Percentiles rank a stretch among this genome's conserved stretches.
phyloP scores from a whole-genome alignment of 2,113 vertebrate species.

The rat (Rattus norvegicus) region DNA sequence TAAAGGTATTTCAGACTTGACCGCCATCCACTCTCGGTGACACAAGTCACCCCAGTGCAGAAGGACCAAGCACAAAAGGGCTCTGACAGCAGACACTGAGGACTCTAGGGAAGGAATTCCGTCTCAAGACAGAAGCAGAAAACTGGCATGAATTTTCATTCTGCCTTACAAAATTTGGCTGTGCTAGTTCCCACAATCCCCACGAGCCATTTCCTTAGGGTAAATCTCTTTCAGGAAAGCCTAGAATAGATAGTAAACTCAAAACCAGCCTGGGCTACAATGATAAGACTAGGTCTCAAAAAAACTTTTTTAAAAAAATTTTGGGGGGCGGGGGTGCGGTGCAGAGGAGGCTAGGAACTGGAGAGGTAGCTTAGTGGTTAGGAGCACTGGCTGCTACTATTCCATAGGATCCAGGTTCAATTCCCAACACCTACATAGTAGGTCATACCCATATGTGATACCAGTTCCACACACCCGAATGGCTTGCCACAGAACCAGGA shows the following conservation, averaged over 20 bases:
- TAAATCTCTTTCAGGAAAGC: background rate
- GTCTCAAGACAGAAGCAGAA: background rate
- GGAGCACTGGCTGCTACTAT: background rate
- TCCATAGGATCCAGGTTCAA: background rate
- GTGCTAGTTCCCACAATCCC: background rate
- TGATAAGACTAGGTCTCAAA: background rate
- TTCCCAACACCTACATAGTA: background rate
- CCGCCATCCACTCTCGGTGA: background rate
- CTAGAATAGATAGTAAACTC: background rate
- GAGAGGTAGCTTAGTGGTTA: background rate
- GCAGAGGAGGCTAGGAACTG: background rate
- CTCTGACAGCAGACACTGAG: background rate
- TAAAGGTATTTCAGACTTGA: background rate
- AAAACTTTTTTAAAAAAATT: background rate
- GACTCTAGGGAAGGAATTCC: background rate
- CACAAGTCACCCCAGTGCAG: background rate
- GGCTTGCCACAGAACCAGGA: background rate
- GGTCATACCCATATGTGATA: background rate
- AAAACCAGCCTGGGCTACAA: background rate
- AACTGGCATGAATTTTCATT: background rate
- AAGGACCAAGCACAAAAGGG: background rate
- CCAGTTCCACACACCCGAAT: background rate
- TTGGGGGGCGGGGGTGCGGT: background rate
- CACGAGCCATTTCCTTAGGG: background rate
- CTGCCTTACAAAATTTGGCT: background rate